Evolutionary conservation across 2,888 invertebrate genomes (phyloP).

Genomic region (Papilio protenor): DNA sequence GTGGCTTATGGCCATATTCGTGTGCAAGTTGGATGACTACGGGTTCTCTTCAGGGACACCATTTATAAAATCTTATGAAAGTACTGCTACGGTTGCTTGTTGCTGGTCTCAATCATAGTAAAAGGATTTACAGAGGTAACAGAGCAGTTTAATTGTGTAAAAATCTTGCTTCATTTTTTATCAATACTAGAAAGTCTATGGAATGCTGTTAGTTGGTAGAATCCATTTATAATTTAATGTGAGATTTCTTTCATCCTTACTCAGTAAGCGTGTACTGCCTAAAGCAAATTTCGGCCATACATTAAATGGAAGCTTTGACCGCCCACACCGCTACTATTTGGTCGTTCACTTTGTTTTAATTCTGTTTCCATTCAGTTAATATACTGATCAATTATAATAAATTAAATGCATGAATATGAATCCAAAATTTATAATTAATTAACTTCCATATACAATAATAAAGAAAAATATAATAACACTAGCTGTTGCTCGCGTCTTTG

Average conservation of each 20-base stretch:
- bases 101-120: no score
- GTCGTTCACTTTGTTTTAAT: constrained; percentile 28
- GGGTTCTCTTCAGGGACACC: no score
- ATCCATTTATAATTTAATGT: constrained; percentile 13
- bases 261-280: constrained; percentile 51
- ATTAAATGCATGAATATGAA: not conserved
- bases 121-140: no score
- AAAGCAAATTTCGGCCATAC: constrained; percentile 50
- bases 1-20: not conserved
- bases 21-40: no score
- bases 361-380: constrained; percentile 22
- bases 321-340: constrained; percentile 50
- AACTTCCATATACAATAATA: not conserved
- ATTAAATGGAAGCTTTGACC: constrained; percentile 57
- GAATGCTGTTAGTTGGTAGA: not conserved
- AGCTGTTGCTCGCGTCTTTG: no score
- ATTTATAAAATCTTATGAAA: not conserved
- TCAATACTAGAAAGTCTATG: not conserved
- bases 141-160: no score
- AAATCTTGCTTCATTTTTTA: not conserved
- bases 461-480: not conserved
- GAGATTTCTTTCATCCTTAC: not conserved
- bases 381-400: constrained; percentile 34
- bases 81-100: no score
- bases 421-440: not conserved